Base-by-base conservation (phyloP, 2,888 invertebrate species). In the Orchestes rusci region DNA sequence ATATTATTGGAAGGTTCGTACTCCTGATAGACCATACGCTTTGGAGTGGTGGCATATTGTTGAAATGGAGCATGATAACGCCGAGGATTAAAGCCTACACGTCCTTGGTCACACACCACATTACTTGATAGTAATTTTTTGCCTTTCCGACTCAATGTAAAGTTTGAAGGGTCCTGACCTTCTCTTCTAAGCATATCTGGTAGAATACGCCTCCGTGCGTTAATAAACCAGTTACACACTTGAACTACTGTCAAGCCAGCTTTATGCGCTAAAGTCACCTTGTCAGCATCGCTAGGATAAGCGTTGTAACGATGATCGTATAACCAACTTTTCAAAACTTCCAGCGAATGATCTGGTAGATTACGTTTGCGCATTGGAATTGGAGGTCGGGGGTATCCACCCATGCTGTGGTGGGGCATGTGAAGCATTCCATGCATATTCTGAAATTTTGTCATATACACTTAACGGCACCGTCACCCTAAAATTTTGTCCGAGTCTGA, bases 121-220 rank as follows among this genome's bases (percentile, higher is more conserved):
- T 13, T 32, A 5, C 42, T 43, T 12, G 33, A 39, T 44, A 43
- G 55, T 45, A 68, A 46, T 69, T 87, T 88, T 66, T 87, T 87
- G 8, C 88, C 87, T 53, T 88, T 79, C 10, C 94, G 79, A 4
- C 92, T 92, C 59, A 94, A 93, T 5, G 93, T 94, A 69, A 87
- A 94, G 66, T 91, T 87, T 52, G 90, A 73, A 2, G 89, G 93
- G 70, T 93, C 91, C 66, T 92, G 84, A 0, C 93, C 93, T 69
- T 93, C 93, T 54, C 87, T 81, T 3, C 91, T 77, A 50, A 94
- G 92, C 83, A 94, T 91, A 70, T 92, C 92, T 0, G 94, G 94
- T 52, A 94, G 70, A 65, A 94, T 90, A 57, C 94, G 79, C 18
- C 94, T 79, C 1, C 94, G 80, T 1, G 94, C 94, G 70, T 94